Evolutionary conservation across 2,888 invertebrate genomes (phyloP).

Genomic region (Acleris holmiana): DNA sequence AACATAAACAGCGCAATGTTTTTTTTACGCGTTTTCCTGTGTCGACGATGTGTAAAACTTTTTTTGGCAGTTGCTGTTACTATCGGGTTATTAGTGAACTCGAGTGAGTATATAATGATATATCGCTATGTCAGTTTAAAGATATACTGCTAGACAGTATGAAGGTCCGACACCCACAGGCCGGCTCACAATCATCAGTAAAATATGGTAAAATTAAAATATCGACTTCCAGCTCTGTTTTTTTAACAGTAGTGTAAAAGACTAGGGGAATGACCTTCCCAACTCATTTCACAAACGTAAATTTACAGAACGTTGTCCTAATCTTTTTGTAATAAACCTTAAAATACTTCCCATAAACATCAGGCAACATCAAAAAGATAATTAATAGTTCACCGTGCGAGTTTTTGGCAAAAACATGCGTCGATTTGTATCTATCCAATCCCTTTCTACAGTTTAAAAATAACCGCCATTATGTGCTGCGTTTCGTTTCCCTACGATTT

Average conservation of each 20-base stretch:
- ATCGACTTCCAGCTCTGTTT: no score
- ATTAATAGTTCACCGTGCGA: constrained; percentile 35
- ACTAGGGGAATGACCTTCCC: constrained; percentile 7
- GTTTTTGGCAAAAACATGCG: constrained; percentile 41
- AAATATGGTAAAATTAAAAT: no score
- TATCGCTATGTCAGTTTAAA: no score
- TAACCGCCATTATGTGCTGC: constrained; percentile 9
- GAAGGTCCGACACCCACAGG: no score
- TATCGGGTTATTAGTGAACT: no score
- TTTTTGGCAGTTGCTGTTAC: not conserved
- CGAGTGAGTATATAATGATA: not conserved
- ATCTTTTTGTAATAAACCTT: constrained; percentile 1
- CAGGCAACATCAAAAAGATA: constrained; percentile 28
- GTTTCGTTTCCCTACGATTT: constrained; percentile 8
- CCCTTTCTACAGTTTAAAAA: constrained; percentile 25
- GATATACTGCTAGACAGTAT: no score
- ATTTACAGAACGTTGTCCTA: constrained; percentile 8
- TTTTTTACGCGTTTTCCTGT: constrained; percentile 5
- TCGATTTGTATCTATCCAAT: constrained; percentile 31
- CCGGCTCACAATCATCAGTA: no score
- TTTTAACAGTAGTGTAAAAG: not conserved
- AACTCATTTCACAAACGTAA: not conserved
- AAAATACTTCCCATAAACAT: constrained; percentile 14
- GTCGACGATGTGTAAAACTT: not conserved
- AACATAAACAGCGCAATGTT: not conserved